These are phyloP conservation scores for Eulemur mongoz DNA, from an alignment of 2,797 vertebrate species.

Conservation along the genomic window DNA sequence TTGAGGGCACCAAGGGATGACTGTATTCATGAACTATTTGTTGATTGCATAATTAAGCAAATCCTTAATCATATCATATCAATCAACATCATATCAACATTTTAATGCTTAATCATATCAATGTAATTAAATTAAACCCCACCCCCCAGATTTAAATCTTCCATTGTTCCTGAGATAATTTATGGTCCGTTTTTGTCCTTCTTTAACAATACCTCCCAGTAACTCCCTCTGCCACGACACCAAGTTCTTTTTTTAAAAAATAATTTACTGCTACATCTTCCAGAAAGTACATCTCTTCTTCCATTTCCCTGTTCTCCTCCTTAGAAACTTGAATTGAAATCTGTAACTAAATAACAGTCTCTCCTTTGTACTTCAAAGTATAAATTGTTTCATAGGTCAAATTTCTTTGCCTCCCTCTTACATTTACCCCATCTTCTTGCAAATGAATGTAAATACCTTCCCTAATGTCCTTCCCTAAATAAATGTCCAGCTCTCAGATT, in stretches of 20 bases:
- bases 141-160: not conserved
- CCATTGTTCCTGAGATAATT: not conserved
- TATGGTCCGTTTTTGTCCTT: not conserved
- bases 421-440: not conserved
- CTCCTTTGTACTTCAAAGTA: not conserved
- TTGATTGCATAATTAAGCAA: not conserved
- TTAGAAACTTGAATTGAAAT: constrained; percentile 16
- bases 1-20: not conserved
- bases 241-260: not conserved
- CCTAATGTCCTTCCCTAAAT: not conserved
- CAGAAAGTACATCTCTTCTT: not conserved
- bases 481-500: not conserved
- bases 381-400: not conserved
- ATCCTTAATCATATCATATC: not conserved
- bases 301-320: not conserved
- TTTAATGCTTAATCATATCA: not conserved
- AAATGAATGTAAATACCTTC: not conserved
- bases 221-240: not conserved
- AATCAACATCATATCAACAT: not conserved
- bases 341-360: not conserved
- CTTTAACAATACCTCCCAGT: not conserved
- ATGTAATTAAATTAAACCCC: not conserved
- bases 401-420: not conserved
- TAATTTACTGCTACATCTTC: not conserved
- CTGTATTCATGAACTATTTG: not conserved